Conservation (phyloP, 2,888 invertebrate species). For the Ctenicera cuprea region DNA sequence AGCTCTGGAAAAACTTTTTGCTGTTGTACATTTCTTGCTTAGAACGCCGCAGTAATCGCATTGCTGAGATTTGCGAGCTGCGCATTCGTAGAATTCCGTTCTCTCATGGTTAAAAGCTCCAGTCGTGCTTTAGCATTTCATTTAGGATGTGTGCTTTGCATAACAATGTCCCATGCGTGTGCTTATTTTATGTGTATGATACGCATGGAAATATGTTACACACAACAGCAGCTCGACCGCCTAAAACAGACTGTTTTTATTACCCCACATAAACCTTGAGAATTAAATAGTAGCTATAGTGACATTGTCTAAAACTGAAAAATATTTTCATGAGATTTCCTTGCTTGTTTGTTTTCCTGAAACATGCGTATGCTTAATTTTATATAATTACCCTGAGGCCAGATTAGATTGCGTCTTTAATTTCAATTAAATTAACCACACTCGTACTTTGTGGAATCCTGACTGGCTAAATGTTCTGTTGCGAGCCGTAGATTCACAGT, state of each 20-base stretch:
- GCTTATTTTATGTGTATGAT: slow-evolving; percentile 28
- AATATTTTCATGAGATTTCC: slow-evolving; percentile 13
- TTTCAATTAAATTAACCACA: slow-evolving; percentile 31
- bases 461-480: not conserved
- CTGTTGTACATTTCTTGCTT: slow-evolving; percentile 44
- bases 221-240: slow-evolving; percentile 9
- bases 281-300: slow-evolving; percentile 21
- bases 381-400: not conserved
- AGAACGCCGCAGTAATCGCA: slow-evolving; percentile 56
- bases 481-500: not conserved
- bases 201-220: slow-evolving; percentile 29
- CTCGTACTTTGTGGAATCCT: not conserved
- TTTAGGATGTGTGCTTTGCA: slow-evolving; percentile 51
- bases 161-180: slow-evolving; percentile 50
- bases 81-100: slow-evolving; percentile 55
- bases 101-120: slow-evolving; percentile 49
- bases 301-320: not conserved
- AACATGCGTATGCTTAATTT: slow-evolving; percentile 7
- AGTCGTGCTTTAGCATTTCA: slow-evolving; percentile 51
- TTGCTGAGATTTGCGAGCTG: slow-evolving; percentile 58
- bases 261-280: slow-evolving; percentile 28
- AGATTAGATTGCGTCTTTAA: slow-evolving; percentile 33
- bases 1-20: slow-evolving; percentile 6
- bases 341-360: slow-evolving; percentile 8
- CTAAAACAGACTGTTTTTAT: slow-evolving; percentile 36